Evolutionary conservation across 2,113 vertebrate genomes (phyloP), one percentile per base, ranked within the genome.

Genomic region (Corythoichthys intestinalis): DNA sequence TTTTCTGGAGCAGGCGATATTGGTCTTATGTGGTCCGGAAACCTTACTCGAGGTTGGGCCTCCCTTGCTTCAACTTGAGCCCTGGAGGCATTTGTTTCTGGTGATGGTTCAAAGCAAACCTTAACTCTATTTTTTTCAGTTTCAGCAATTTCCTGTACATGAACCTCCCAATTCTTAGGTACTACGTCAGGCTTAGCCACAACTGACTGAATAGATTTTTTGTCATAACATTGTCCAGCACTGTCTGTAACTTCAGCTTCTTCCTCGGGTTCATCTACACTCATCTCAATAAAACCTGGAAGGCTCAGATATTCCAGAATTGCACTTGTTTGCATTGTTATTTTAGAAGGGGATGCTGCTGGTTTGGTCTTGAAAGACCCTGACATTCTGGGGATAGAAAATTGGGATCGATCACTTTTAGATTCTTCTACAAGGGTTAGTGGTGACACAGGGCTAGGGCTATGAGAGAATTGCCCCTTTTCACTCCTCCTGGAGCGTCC

Each of bases 231-330:
- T 50, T 77, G 58, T 67, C 41, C 70, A 39, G 69, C 44, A 3
- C 75, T 49, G n/a, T 79, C 78, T 49, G 78, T 59, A n/a, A 64
- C 38, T 48, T 84, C 78, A 73, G 59, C 57, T 8, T 87, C 86
- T 41, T 91, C 88, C 17, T 61, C 81, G 4, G 92, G 91, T 46
- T 91, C 92, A 71, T 93, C 92, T 62, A 93, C 92, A 14, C 91
- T 93, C 92, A 93, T 93, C 85, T 93, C 92, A 68, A 93, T 91
- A 76, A 93, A 93, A 59, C 92, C 91, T 0, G 92, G 92, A 62
- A 93, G 88, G 72, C 92, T 93, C 65, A 93, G 75, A 70, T 93
- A 93, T 74, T 93, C 90, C 38, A 93, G 79, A 81, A 93, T 92
- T 61, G 90, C 86, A 80, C 91, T 93, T 76, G 90, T 92, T 74